Conservation (phyloP, 2,113 vertebrate genomes). For the Megaceryle torquata region DNA sequence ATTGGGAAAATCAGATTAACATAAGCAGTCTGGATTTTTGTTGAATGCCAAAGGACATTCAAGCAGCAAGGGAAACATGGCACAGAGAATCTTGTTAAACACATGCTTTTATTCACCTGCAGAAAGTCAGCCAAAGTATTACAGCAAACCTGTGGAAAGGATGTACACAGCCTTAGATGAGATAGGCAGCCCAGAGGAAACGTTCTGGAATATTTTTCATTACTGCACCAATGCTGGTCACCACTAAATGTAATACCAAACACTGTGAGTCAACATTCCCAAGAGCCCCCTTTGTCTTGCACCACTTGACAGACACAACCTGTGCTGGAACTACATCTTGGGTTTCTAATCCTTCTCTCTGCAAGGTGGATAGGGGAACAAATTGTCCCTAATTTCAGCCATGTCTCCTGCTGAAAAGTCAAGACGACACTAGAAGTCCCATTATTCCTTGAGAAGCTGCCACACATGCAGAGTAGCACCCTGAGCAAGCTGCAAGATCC, state of each 20-base stretch:
- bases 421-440: background rate
- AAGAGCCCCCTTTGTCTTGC: background rate
- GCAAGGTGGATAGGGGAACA: rapidly evolving
- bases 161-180: background rate
- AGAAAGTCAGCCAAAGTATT: background rate
- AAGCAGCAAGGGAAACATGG: background rate
- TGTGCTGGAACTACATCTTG: background rate
- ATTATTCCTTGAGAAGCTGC: background rate
- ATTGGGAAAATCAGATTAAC: constrained; percentile 32
- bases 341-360: background rate
- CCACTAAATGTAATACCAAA: background rate
- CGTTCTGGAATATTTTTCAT: background rate
- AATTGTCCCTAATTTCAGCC: background rate
- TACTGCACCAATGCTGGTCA: background rate
- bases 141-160: background rate
- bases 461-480: background rate
- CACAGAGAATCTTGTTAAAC: background rate
- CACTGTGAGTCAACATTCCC: background rate
- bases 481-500: background rate
- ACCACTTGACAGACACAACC: background rate
- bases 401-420: background rate
- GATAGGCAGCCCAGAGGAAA: background rate
- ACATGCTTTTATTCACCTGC: background rate
- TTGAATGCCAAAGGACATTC: constrained; percentile 20
- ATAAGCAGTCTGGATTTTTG: background rate